Evolutionary conservation across 2,888 invertebrate species (phyloP).

Genomic region (Lasioglossum zephyrum): DNA sequence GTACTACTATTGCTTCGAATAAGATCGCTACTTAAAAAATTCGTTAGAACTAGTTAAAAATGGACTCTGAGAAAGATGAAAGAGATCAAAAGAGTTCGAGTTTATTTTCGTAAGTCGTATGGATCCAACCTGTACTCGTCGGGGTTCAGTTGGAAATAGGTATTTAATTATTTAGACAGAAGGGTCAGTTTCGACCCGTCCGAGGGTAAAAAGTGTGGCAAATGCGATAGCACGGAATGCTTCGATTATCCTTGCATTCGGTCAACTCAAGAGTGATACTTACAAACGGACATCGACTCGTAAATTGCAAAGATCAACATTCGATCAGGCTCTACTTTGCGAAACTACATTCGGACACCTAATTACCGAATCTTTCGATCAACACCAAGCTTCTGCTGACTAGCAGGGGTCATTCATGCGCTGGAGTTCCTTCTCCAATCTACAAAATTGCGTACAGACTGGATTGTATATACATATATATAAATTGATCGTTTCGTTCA

Average conservation of each 20-base stretch:
- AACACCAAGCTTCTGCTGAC: slow-evolving; percentile 67
- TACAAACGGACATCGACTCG: slow-evolving; percentile 36
- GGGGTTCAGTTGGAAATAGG: background rate
- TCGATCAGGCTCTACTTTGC: slow-evolving; percentile 11
- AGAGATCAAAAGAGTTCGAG: background rate
- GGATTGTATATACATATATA: slow-evolving; percentile 30
- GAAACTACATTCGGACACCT: slow-evolving; percentile 51
- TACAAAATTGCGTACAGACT: slow-evolving; percentile 73
- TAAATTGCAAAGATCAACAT: slow-evolving; percentile 23
- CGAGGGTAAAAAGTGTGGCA: background rate
- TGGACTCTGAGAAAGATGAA: background rate
- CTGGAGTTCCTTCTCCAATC: slow-evolving; percentile 80
- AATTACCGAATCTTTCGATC: slow-evolving; percentile 65
- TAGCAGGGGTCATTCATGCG: slow-evolving; percentile 69
- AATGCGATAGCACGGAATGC: slow-evolving; percentile 2
- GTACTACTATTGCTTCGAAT: background rate
- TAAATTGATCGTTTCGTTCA: background rate
- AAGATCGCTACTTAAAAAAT: background rate
- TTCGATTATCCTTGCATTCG: slow-evolving; percentile 60
- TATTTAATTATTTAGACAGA: background rate
- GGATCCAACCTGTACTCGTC: background rate
- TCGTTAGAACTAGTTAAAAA: background rate
- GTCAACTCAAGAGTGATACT: slow-evolving; percentile 10
- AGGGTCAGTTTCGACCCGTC: background rate
- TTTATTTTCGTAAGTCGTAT: background rate